Evolutionary conservation across 2,888 invertebrate species (phyloP).

Genomic region (Hartigia nigra): DNA sequence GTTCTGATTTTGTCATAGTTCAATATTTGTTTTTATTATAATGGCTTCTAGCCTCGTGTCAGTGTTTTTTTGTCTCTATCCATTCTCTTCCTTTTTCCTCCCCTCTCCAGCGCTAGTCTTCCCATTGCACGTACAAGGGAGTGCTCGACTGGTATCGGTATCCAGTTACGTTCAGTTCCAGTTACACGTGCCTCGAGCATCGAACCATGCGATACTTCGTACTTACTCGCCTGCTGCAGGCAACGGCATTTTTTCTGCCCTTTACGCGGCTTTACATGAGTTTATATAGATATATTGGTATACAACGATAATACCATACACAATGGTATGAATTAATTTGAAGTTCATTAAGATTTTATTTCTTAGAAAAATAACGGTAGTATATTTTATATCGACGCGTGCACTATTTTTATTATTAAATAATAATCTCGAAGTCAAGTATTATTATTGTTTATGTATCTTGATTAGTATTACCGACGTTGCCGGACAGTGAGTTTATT

Average conservation of each 20-base stretch:
- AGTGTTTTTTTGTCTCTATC: neutral
- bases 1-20: neutral
- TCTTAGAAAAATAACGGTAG: neutral
- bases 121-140: neutral
- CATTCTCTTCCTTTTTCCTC: conserved; percentile 18
- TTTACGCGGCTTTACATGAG: neutral
- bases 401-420: neutral
- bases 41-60: neutral
- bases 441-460: neutral
- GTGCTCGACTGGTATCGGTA: conserved; percentile 42
- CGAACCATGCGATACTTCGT: conserved; percentile 34
- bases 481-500: neutral
- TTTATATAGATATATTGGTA: neutral
- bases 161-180: conserved; percentile 50
- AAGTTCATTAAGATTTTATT: neutral
- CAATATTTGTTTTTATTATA: neutral
- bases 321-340: neutral
- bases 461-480: neutral
- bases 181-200: conserved; percentile 49
- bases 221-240: conserved; percentile 1
- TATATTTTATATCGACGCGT: neutral
- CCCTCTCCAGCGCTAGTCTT: conserved; percentile 15
- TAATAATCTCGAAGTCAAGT: neutral
- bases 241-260: conserved; percentile 3
- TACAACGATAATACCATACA: neutral